Evolutionary conservation across 2,113 vertebrate genomes (phyloP).

Genomic region (Gavialis gangeticus): DNA sequence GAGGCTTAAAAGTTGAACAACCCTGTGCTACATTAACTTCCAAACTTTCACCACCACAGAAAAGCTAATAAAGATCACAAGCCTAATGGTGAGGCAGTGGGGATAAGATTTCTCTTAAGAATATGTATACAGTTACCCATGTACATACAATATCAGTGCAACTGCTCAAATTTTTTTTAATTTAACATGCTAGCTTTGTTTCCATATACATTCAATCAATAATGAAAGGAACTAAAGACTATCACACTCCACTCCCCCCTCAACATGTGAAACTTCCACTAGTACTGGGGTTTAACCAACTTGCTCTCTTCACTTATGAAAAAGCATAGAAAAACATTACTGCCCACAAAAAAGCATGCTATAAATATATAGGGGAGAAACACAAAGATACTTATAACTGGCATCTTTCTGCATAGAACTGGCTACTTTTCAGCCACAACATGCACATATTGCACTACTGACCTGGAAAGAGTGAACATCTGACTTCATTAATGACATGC

Average conservation of each 20-base stretch:
- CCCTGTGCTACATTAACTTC: background rate
- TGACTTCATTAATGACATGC: conserved; percentile 5
- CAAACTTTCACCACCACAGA: background rate
- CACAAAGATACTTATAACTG: background rate
- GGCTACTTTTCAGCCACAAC: background rate
- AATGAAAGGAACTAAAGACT: background rate
- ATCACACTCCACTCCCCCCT: background rate
- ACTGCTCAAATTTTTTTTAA: background rate
- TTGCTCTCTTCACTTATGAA: background rate
- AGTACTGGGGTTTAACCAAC: background rate
- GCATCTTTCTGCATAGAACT: background rate
- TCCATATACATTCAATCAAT: background rate
- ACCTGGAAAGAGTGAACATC: background rate
- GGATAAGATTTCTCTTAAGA: background rate
- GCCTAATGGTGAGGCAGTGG: background rate
- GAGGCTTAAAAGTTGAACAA: too few relatives aligned
- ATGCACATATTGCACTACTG: background rate
- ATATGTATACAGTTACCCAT: too few relatives aligned
- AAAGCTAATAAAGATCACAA: background rate
- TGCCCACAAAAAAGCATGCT: background rate
- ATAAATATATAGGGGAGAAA: background rate
- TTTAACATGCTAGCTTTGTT: background rate
- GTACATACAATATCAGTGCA: too few relatives aligned
- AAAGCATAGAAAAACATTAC: background rate
- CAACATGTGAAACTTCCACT: background rate